phyloP scores from a whole-genome alignment of 2,113 vertebrate genomes.

The Potamarius usumacintae region DNA sequence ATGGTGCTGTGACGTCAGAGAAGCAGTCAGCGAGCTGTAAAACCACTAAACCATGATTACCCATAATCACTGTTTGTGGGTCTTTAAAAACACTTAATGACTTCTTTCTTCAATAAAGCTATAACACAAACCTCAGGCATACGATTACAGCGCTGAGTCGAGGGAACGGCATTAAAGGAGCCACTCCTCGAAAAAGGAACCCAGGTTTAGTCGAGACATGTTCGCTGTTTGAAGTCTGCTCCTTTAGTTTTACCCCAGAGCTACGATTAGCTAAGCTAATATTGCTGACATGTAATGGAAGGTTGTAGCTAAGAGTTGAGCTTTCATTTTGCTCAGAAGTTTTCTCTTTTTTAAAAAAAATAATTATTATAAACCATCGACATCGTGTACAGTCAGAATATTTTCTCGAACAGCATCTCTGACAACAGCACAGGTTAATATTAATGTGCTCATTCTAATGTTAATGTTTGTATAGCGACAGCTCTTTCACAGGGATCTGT shows the following conservation, averaged over 20 bases:
- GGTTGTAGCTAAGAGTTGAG: neutral
- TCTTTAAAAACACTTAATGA: slow-evolving; percentile 40
- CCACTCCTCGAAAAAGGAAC: neutral
- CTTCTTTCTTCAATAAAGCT: neutral
- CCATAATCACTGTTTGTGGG: slow-evolving; percentile 39
- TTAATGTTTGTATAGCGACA: too few relatives aligned
- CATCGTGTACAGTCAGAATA: neutral
- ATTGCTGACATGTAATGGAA: neutral
- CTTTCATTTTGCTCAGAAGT: neutral
- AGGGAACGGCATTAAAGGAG: slow-evolving; percentile 6
- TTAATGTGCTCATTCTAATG: neutral
- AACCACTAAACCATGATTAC: slow-evolving; percentile 39
- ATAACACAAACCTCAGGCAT: slow-evolving; percentile 21
- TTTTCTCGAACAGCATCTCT: neutral
- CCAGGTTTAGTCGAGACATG: neutral
- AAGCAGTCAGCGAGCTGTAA: neutral
- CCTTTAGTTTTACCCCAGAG: neutral
- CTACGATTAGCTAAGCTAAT: neutral
- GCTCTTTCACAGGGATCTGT: too few relatives aligned
- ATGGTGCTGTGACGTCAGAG: slow-evolving; percentile 21
- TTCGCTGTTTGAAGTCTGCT: neutral
- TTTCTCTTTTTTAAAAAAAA: too few relatives aligned
- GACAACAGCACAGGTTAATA: neutral
- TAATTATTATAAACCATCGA: neutral
- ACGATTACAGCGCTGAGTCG: slow-evolving; percentile 21